Conservation (phyloP, 2,113 vertebrate genomes). For the Sclerurus mexicanus region DNA sequence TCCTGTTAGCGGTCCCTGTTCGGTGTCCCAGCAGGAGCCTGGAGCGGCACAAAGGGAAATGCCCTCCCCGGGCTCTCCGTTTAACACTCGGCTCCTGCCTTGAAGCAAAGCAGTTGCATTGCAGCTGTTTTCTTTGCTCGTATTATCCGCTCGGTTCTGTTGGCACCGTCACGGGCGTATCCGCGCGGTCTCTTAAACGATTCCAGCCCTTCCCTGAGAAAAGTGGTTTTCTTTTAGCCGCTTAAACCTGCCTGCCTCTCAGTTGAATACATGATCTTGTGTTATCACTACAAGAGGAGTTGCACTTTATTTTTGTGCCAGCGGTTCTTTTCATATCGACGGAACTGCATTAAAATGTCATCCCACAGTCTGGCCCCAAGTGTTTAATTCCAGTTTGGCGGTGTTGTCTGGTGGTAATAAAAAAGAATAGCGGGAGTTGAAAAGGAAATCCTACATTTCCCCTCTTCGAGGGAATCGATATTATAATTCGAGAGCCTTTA, state of each 20-base stretch:
- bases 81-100: neutral
- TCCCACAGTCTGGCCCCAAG: neutral
- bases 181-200: neutral
- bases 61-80: neutral
- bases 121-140: neutral
- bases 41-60: neutral
- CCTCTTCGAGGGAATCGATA: neutral
- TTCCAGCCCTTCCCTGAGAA: neutral
- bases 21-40: neutral
- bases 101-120: neutral
- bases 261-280: neutral
- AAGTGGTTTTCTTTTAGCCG: neutral
- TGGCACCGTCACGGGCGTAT: neutral
- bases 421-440: neutral
- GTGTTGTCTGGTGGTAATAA: neutral
- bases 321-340: neutral
- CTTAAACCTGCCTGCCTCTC: neutral
- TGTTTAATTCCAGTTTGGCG: neutral
- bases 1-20: neutral
- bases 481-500: neutral
- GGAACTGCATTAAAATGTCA: neutral
- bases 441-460: conserved; percentile 11
- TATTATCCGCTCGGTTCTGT: rapidly evolving
- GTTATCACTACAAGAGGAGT: neutral
- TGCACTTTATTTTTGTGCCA: neutral